Evolutionary conservation across 1,140 invertebrate species (phyloP).

Genomic region (Druon quercuslanigerum): DNA sequence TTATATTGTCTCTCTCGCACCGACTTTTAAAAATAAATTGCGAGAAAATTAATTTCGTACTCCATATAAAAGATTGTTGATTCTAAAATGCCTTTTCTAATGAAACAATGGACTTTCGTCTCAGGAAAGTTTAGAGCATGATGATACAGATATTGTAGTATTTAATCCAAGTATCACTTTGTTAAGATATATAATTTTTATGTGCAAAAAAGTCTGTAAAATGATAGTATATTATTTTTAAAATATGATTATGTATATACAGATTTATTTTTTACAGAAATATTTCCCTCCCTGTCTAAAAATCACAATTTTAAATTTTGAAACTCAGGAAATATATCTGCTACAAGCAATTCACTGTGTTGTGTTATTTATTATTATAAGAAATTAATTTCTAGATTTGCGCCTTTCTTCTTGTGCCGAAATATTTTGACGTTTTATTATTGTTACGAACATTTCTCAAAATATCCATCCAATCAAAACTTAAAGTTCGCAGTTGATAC

Average conservation of each 20-base stretch:
- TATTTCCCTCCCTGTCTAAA: background rate
- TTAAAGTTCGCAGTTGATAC: too few relatives aligned
- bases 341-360: background rate
- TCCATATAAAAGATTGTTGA: background rate
- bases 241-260: conserved; percentile 6
- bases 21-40: background rate
- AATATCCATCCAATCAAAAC: too few relatives aligned
- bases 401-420: too few relatives aligned
- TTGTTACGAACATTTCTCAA: too few relatives aligned
- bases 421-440: too few relatives aligned
- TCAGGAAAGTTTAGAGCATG: conserved; percentile 21
- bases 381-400: too few relatives aligned
- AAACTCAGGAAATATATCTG: background rate
- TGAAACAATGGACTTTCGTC: conserved; percentile 15
- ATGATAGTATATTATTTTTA: conserved; percentile 1
- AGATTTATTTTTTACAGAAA: conserved; percentile 30
- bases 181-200: conserved; percentile 2
- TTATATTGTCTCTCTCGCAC: conserved; percentile 17
- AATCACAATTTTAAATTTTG: conserved; percentile 20
- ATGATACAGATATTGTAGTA: background rate
- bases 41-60: background rate
- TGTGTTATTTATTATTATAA: too few relatives aligned
- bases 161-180: background rate
- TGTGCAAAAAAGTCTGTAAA: background rate
- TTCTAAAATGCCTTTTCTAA: conserved; percentile 23